Base-by-base conservation (phyloP, 2,797 vertebrate genomes). In the Garrulus glandarius region DNA sequence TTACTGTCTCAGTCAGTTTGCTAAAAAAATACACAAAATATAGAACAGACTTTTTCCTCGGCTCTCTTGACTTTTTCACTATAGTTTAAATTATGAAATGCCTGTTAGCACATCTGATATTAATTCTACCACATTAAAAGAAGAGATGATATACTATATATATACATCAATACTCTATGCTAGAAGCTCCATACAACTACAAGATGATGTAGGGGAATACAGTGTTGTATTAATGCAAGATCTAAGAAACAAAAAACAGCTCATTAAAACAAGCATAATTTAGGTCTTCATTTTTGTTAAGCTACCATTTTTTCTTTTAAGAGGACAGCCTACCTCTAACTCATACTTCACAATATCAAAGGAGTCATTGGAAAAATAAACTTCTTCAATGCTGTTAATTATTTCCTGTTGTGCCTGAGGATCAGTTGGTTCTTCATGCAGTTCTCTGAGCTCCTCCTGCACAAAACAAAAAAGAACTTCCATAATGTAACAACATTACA, bases 281-380 rank as follows among this genome's bases (percentile, higher is more conserved):
- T 49, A 49, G 11, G 26, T 36, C 4, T n/a, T 82, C 3, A 20
- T 34, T 44, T 82, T 83, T 41, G 5, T 50, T 67, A 36, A 2
- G 18, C 17, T n/a, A 59, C 19, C 53, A 15, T 22, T 20, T 77
- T 63, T 55, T 60, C 8, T 72, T 87, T 70, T 81, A 87, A 46
- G 19, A 69, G 8, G 27, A 43, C 19, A 95, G 50, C 98, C 98
- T 98, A 99, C 99, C 99, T 99, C 99, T 92, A 99, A 98, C 71
- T 99, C 99, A 69, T 99, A 99, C 93, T 98, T 98, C 95, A 99
- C 99, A 98, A 99, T 99, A 98, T 99, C 99, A 94, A 99, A 99
- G 79, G 99, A 99, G 97, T 99, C 99, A 52, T 71, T 98, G 56
- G 99, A 99, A 98, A 99, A 99, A 98, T 99, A 99, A 78, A 99